A percentile compares a stretch with the other conserved stretches of the same genome.
These are phyloP conservation scores for Selene dorsalis DNA, from an alignment of 2,797 vertebrate species.

Conservation along the genomic window DNA sequence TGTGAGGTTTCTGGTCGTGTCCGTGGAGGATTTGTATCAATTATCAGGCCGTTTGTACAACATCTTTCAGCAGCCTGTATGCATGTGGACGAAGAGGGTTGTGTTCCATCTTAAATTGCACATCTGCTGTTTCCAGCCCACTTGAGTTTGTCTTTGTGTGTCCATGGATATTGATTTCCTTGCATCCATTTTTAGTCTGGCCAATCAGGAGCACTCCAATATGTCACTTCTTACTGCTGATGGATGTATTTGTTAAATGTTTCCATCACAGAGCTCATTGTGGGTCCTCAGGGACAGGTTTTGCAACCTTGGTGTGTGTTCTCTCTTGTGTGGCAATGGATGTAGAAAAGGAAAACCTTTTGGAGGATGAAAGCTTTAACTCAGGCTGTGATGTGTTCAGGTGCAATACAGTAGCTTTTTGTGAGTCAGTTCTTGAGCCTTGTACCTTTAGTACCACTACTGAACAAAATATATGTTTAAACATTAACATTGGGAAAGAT, in stretches of 20 bases:
- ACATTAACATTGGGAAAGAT: neutral
- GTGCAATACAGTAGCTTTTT: neutral
- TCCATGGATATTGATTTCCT: conserved; percentile 39
- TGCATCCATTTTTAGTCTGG: conserved; percentile 3
- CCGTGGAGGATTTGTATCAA: neutral
- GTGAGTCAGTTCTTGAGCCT: neutral
- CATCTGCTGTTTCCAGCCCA: conserved; percentile 1
- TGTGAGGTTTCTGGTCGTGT: neutral
- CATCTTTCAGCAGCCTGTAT: neutral
- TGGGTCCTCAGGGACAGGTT: neutral
- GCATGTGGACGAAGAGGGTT: neutral
- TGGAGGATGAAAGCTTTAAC: neutral
- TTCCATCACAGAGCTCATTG: neutral
- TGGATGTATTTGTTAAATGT: conserved; percentile 18
- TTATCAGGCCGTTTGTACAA: neutral
- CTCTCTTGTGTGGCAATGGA: neutral
- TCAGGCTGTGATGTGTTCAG: neutral
- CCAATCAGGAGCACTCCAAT: neutral
- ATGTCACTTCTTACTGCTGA: conserved; percentile 16
- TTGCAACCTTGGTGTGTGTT: neutral
- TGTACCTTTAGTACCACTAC: neutral
- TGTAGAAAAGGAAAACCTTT: neutral
- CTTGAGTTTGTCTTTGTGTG: conserved; percentile 3
- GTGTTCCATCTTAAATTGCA: neutral
- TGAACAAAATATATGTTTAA: conserved; percentile 3